These are phyloP conservation scores for Prosapia bicincta DNA, from an alignment of 2,888 invertebrate species.

Conservation along the genomic window DNA sequence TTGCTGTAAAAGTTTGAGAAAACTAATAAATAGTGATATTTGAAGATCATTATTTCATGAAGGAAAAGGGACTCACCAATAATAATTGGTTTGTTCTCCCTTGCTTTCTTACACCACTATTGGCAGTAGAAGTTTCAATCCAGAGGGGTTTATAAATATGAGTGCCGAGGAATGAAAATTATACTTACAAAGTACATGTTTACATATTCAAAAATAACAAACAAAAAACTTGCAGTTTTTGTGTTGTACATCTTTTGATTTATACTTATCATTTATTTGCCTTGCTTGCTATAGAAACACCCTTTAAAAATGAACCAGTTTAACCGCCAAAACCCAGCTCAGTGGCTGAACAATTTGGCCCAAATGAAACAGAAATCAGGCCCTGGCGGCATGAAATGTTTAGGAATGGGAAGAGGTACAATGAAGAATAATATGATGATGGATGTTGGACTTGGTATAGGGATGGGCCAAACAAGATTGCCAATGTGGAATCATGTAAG, in stretches of 20 bases:
- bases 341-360: slow-evolving; percentile 74
- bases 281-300: slow-evolving; percentile 67
- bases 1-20: no score
- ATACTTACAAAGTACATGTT: no score
- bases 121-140: no score
- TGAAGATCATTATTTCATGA: no score
- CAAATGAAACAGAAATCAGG: slow-evolving; percentile 69
- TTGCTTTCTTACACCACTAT: no score
- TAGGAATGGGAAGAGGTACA: slow-evolving; percentile 30
- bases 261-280: background rate
- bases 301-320: slow-evolving; percentile 86
- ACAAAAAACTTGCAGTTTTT: no score
- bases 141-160: no score
- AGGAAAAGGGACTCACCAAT: no score
- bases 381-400: slow-evolving; percentile 43
- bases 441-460: slow-evolving; percentile 30
- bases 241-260: background rate
- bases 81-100: no score
- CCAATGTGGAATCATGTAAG: slow-evolving; percentile 37
- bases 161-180: no score
- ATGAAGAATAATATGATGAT: slow-evolving; percentile 32
- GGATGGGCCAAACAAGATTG: slow-evolving; percentile 31
- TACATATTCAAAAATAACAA: no score
- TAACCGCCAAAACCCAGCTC: slow-evolving; percentile 76
- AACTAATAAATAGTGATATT: no score